Conservation (phyloP, 2,888 invertebrate genomes). For the Harpalus rufipes region DNA sequence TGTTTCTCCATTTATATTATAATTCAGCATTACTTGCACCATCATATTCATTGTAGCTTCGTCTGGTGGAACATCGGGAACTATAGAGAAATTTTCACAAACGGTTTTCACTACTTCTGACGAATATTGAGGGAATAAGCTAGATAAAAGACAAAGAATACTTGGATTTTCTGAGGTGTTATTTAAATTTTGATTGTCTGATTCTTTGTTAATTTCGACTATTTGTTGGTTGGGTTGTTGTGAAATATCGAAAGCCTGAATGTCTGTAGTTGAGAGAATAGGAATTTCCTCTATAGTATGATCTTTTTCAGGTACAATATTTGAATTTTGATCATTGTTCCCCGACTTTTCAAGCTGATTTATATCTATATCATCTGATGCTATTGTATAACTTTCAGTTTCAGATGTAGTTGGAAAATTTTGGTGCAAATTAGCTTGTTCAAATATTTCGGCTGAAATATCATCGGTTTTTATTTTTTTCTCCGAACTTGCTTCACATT, state of each 20-base stretch:
- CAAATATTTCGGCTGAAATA: not conserved
- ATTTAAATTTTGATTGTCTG: not conserved
- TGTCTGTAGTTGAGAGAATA: not conserved
- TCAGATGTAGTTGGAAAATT: slow-evolving; percentile 2
- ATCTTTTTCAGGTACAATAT: not conserved
- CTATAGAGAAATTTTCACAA: not conserved
- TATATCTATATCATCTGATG: not conserved
- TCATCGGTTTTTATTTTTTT: slow-evolving; percentile 32
- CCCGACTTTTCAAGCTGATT: not conserved
- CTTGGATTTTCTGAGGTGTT: not conserved
- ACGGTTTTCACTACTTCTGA: not conserved
- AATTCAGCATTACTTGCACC: not conserved
- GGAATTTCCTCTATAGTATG: not conserved
- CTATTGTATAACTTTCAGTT: slow-evolving; percentile 17
- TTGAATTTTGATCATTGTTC: slow-evolving; percentile 9
- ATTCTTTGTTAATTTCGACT: not conserved
- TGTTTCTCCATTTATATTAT: not conserved
- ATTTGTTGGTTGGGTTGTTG: not conserved
- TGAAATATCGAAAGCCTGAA: not conserved
- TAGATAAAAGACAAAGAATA: slow-evolving; percentile 17
- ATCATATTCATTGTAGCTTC: not conserved
- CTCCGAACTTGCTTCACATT: not conserved
- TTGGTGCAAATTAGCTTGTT: not conserved
- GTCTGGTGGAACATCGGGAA: not conserved
- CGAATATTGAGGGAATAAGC: slow-evolving; percentile 17